Evolutionary conservation across 2,797 vertebrate genomes (phyloP), one percentile per base, ranked within the genome.

Genomic region (Tiaroga cobitis): DNA sequence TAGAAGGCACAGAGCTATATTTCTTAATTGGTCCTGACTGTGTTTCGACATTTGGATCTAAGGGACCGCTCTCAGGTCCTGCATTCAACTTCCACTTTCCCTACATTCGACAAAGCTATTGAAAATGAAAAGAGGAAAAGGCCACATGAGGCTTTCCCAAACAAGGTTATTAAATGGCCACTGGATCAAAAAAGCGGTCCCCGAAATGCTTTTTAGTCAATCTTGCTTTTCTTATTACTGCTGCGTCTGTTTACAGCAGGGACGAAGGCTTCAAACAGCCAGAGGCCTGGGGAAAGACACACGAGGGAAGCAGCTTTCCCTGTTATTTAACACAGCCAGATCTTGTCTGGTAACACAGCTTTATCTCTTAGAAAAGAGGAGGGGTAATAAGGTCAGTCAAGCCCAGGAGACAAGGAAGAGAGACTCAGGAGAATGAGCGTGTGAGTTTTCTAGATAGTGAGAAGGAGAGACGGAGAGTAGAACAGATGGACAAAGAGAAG

Each of bases 291-390:
- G 84, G 11, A 67, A 85, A 88, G 77, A 75, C 87, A 86, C 85
- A 88, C 82, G 78, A 89, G 82, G 69, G 39, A 80, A 87, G 80
- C 78, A 81, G 87, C 72, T 87, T 84, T 85, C 79, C 80, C 85
- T 91, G 93, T 91, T 92, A 91, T 93, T 93, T 93, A 90, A 85
- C 88, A 61, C 85, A 89, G 87, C 80, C 87, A 92, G 88, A 84
- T 88, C 88, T 92, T 90, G 88, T 92, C 90, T 89, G 91, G 91
- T 86, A 93, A 91, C 90, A 91, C 88, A 90, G 92, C 91, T 93
- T 94, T 92, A 93, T 94, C 92, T 91, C 82, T 34, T 79, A 81
- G 88, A 86, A 81, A 79, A 75, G 41, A 81, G 65, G 85, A 87
- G 86, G 89, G 88, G 81, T 89, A 87, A 90, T 89, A 87, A 90